These are phyloP conservation scores for Sebastes vulpes DNA, from an alignment of 2,797 vertebrate genomes.

Conservation along the genomic window DNA sequence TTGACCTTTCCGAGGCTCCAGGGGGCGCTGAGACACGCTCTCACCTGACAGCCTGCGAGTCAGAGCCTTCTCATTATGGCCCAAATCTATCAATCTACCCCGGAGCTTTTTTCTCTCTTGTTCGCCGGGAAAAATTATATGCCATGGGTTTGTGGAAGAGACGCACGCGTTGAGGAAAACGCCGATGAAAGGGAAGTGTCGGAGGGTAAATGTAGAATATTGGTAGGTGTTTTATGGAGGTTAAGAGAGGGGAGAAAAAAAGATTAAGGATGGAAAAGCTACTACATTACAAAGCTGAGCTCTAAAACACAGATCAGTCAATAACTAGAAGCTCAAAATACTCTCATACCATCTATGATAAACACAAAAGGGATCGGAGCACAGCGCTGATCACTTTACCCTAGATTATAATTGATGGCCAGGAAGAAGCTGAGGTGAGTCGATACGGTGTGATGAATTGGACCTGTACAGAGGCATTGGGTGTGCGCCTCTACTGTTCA, in stretches of 20 bases:
- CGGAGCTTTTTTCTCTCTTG: slow-evolving; percentile 11
- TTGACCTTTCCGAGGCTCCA: slow-evolving; percentile 84
- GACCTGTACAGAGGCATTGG: slow-evolving; percentile 36
- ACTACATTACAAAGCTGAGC: not conserved
- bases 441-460: slow-evolving; percentile 71
- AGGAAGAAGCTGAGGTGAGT: slow-evolving; percentile 60
- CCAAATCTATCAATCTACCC: slow-evolving; percentile 72
- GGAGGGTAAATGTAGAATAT: slow-evolving; percentile 15
- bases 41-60: slow-evolving; percentile 70
- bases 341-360: slow-evolving; percentile 7
- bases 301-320: slow-evolving; percentile 20
- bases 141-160: slow-evolving; percentile 20
- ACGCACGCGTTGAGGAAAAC: slow-evolving; percentile 5
- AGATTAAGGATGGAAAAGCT: not conserved
- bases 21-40: slow-evolving; percentile 72
- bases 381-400: slow-evolving; percentile 25
- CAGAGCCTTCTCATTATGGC: slow-evolving; percentile 70
- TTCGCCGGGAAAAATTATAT: slow-evolving; percentile 34
- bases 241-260: not conserved
- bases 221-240: not conserved
- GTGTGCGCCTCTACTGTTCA: slow-evolving; percentile 46
- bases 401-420: slow-evolving; percentile 58
- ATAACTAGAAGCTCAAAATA: slow-evolving; percentile 16
- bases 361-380: slow-evolving; percentile 36
- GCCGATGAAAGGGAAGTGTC: slow-evolving; percentile 20